Evolutionary conservation across 2,797 vertebrate genomes (phyloP).

Genomic region (Meda fulgida): DNA sequence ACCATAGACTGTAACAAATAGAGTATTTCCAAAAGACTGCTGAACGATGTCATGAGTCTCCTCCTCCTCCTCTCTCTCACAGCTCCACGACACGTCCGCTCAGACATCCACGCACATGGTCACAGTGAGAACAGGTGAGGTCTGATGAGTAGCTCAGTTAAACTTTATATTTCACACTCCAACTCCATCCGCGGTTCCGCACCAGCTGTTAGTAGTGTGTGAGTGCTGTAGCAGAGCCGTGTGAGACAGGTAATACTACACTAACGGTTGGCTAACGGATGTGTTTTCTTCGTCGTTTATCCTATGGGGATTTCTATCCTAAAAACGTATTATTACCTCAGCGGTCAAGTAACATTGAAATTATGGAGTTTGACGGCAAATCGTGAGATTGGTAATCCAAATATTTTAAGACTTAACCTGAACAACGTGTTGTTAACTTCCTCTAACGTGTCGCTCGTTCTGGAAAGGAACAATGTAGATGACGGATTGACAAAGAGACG

Average conservation of each 20-base stretch:
- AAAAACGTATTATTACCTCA: not conserved
- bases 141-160: not conserved
- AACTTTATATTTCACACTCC: not conserved
- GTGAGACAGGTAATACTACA: not conserved
- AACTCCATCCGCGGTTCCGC: too few species aligned
- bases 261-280: not conserved
- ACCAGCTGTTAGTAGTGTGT: not conserved
- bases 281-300: not conserved
- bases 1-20: too few species aligned
- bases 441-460: not conserved
- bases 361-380: not conserved
- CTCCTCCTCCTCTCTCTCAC: not conserved
- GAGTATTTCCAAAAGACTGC: too few species aligned
- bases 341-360: too few species aligned
- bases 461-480: too few species aligned
- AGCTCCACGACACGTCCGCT: slow-evolving; percentile 17
- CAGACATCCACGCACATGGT: slow-evolving; percentile 14
- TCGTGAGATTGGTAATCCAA: not conserved
- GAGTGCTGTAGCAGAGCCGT: not conserved
- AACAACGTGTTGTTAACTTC: slow-evolving; percentile 5
- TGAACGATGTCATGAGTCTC: slow-evolving; percentile 1
- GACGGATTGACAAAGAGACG: not conserved
- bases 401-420: not conserved
- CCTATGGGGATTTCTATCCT: too few species aligned
- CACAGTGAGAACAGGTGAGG: slow-evolving; percentile 23